Base-by-base conservation (phyloP, 2,797 vertebrate genomes). In the Lithobates pipiens region DNA sequence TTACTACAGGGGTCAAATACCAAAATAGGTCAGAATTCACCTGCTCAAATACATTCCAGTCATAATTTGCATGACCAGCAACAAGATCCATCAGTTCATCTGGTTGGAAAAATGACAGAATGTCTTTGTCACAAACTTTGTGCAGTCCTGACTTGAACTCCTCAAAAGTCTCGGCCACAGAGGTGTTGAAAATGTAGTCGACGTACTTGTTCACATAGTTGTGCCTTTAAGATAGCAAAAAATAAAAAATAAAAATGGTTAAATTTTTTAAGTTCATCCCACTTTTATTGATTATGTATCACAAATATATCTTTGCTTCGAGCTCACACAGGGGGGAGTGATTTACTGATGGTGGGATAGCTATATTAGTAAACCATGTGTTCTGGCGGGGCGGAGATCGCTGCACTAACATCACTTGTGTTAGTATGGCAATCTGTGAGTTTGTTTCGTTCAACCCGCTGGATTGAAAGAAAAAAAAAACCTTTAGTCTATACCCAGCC, bases 131-230 rank as follows among this genome's bases (percentile, higher is more conserved):
- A 18, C 90, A 90, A 11, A 93, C 86, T 88, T 87, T 93, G 78
- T 90, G 91, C 88, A 93, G 89, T 73, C 93, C 93, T 88, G 79
- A 91, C 83, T 85, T 90, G 88, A 94, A 93, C 71, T 91, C 93
- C 18, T 89, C 88, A 83, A 91, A 93, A 79, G 90, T 8, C 5
- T 13, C 82, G 5, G 90, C 80, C 70, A 93, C 89, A 25, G 93
- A 93, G 76, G 73, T 77, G 71, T 91, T 92, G 87, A 94, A 92
- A 75, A 94, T 86, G 50, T 93, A 93, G 87, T 90, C 80, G 16
- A 93, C 15, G 21, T 67, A 93, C 73, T 89, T 89, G 70, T 82
- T 90, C 67, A 94, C 88, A 78, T 90, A 94, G 34, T 91, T 85
- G 76, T 86, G 85, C 90, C 93, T 94, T 88, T 84, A 88, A 44